These are phyloP conservation scores for Gallinago paraguaiae DNA, from an alignment of 2,113 vertebrate species.

Conservation along the genomic window DNA sequence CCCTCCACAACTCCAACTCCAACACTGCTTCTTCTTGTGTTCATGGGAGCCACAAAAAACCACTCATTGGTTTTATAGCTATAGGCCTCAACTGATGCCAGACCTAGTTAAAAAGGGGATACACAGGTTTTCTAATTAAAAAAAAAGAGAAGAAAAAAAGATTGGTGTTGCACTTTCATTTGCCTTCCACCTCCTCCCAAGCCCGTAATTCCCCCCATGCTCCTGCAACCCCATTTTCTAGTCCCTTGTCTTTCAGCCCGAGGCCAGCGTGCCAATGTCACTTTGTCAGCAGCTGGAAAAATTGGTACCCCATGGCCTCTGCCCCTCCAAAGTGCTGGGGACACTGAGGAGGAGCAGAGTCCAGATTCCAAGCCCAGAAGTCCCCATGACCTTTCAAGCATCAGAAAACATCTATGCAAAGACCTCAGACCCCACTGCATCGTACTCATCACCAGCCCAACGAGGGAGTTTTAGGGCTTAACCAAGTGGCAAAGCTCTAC, in stretches of 20 bases:
- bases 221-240: neutral
- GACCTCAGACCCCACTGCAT: neutral
- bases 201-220: neutral
- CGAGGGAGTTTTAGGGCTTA: neutral
- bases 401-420: neutral
- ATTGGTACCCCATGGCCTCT: neutral
- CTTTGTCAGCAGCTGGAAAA: neutral
- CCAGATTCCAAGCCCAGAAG: neutral
- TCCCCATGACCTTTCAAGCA: neutral
- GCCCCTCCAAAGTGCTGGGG: neutral
- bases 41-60: slow-evolving; percentile 93
- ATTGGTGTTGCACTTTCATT: slow-evolving; percentile 65
- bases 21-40: slow-evolving; percentile 95
- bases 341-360: neutral
- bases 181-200: slow-evolving; percentile 54
- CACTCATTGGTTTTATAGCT: slow-evolving; percentile 92
- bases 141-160: slow-evolving; percentile 73
- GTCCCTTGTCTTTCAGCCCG: neutral
- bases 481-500: neutral
- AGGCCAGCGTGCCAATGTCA: neutral
- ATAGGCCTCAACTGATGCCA: slow-evolving; percentile 92
- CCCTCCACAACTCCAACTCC: slow-evolving; percentile 94
- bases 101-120: slow-evolving; percentile 80
- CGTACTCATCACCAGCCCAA: neutral
- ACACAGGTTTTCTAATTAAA: slow-evolving; percentile 66